A percentile compares a stretch with the other conserved stretches of the same genome.
Evolutionary conservation across 1,140 invertebrate genomes (phyloP).

Genomic region (Sycobia sp.): DNA sequence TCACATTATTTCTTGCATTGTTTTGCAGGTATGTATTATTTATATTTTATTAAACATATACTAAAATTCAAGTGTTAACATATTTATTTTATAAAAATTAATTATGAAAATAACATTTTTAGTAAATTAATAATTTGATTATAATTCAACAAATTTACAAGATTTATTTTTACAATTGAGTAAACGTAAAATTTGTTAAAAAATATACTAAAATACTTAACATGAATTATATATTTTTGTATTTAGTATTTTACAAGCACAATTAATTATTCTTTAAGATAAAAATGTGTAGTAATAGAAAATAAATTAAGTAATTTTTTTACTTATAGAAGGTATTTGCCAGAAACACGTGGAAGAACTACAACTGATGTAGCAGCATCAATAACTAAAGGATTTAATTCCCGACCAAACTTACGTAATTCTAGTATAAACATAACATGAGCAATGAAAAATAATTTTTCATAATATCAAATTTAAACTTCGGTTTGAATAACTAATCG

Average conservation of each 20-base stretch:
- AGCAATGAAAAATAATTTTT: slow-evolving; percentile 2
- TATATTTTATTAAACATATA: background rate
- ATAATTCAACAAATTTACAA: background rate
- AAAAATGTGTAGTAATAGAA: background rate
- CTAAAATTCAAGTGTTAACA: background rate
- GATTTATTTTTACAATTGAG: background rate
- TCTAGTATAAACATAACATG: background rate
- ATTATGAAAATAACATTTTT: background rate
- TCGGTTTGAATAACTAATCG: too few relatives aligned
- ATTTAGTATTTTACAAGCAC: slow-evolving; percentile 40
- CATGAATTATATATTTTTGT: slow-evolving; percentile 9
- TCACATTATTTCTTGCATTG: slow-evolving; percentile 66
- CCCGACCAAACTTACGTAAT: slow-evolving; percentile 38
- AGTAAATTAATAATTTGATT: background rate
- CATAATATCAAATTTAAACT: background rate
- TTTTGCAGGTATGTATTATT: slow-evolving; percentile 65
- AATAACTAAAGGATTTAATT: slow-evolving; percentile 49
- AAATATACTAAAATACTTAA: background rate
- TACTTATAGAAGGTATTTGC: slow-evolving; percentile 67
- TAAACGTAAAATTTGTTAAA: background rate
- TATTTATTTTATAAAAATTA: background rate
- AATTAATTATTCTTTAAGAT: slow-evolving; percentile 9
- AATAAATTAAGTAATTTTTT: slow-evolving; percentile 13
- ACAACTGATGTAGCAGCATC: slow-evolving; percentile 64
- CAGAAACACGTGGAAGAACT: slow-evolving; percentile 72